Conservation (phyloP, 2,797 vertebrate species). For the Sparus aurata region DNA sequence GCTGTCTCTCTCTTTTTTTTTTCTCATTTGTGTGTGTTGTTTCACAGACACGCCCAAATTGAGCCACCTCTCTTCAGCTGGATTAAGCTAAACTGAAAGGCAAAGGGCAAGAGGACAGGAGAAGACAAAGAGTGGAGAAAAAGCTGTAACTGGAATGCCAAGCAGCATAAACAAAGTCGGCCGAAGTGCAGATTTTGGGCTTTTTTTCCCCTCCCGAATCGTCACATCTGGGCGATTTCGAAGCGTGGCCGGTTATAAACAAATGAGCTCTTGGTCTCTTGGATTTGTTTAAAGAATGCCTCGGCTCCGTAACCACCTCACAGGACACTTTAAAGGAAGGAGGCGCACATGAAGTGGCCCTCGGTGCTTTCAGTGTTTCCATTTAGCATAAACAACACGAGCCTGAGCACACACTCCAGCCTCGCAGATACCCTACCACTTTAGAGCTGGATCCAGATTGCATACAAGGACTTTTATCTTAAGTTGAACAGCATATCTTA, state of each 20-base stretch:
- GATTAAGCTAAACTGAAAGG: slow-evolving; percentile 64
- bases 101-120: slow-evolving; percentile 40
- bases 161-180: slow-evolving; percentile 48
- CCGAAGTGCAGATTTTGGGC: slow-evolving; percentile 23
- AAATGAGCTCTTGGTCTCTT: slow-evolving; percentile 34
- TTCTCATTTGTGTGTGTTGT: slow-evolving; percentile 28
- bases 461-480: slow-evolving; percentile 33
- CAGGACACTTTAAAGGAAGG: slow-evolving; percentile 24
- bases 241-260: slow-evolving; percentile 38
- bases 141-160: slow-evolving; percentile 43
- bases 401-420: not conserved
- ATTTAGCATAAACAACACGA: slow-evolving; percentile 46
- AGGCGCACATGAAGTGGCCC: slow-evolving; percentile 16
- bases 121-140: slow-evolving; percentile 34
- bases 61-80: slow-evolving; percentile 47
- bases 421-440: slow-evolving; percentile 10
- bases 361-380: slow-evolving; percentile 29
- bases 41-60: slow-evolving; percentile 68
- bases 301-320: slow-evolving; percentile 24
- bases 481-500: slow-evolving; percentile 34
- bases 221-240: slow-evolving; percentile 40
- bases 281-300: slow-evolving; percentile 41
- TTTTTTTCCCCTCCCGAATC: slow-evolving; percentile 48
- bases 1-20: slow-evolving; percentile 43
- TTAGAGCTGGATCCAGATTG: slow-evolving; percentile 26